Evolutionary conservation across 2,888 invertebrate genomes (phyloP), one percentile per base, ranked within the genome.

Genomic region (Polia nebulosa): DNA sequence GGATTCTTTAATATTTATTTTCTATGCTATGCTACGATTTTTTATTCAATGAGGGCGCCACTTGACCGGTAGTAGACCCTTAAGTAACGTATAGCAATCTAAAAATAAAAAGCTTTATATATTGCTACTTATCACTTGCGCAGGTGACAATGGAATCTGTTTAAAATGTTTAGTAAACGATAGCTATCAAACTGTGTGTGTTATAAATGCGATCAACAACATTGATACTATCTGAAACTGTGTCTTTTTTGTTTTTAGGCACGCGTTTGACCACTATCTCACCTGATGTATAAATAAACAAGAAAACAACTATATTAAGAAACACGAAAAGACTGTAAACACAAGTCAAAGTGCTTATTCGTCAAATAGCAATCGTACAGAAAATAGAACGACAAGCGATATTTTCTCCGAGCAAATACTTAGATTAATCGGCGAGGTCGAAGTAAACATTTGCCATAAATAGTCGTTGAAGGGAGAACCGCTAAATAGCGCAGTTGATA

Each of bases 401-500:
- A 73, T 78, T 72, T 76, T 76, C 75, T 70, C 53, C 52, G 60
- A 76, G 66, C 61, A 79, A 85, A 84, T 80, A 68, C 64, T 78
- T 70, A 65, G 72, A 84, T 87, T 89, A 89, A 90, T 90, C 86
- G 86, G 76, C 72, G 63, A 58, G 59, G 51, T 71, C 70, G 56
- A 83, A 86, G 85, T 81, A 88, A 89, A 89, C 83, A 88, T 78
- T 86, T 75, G 82, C 75, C 74, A 89, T 89, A 90, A 91, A 89
- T 84, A 87, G 52, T 47, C 58, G 85, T 68, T 60, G 64, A 78
- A 87, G 85, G 87, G 81, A 87, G 82, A 87, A 87, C 86, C 85
- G 88, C 92, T 90, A 89, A 92, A 90, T 86, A 90, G 88, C 76
- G 77, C 62, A 76, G 74, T 76, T 81, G 93, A 94, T 94, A 93